Conservation (phyloP, 2,888 invertebrate species). For the Xylota segnis region DNA sequence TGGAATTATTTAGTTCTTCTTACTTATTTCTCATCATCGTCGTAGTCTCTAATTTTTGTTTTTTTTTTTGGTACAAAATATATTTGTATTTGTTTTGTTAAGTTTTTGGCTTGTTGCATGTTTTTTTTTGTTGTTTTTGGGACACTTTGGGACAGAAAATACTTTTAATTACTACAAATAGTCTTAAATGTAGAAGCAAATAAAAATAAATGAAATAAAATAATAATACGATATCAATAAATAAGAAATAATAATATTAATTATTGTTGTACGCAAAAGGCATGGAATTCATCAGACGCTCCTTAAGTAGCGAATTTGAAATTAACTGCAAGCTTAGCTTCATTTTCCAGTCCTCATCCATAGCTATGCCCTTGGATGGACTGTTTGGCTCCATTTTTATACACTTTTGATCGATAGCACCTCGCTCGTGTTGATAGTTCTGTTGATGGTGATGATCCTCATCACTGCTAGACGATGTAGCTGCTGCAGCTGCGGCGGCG, state of each 20-base stretch:
- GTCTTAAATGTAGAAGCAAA: slow-evolving; percentile 48
- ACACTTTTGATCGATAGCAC: slow-evolving; percentile 43
- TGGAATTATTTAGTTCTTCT: slow-evolving; percentile 63
- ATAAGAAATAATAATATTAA: slow-evolving; percentile 73
- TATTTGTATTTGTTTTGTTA: slow-evolving; percentile 5
- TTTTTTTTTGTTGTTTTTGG: slow-evolving; percentile 53
- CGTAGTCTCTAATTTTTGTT: slow-evolving; percentile 10
- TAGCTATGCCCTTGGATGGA: slow-evolving; percentile 77
- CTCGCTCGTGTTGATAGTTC: not conserved
- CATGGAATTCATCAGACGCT: slow-evolving; percentile 83
- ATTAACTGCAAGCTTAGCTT: slow-evolving; percentile 84
- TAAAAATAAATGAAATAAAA: slow-evolving; percentile 82
- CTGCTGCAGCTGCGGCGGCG: slow-evolving; percentile 77
- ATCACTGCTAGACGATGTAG: slow-evolving; percentile 43
- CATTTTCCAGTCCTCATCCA: slow-evolving; percentile 84
- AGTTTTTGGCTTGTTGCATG: slow-evolving; percentile 66
- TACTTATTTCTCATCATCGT: slow-evolving; percentile 14
- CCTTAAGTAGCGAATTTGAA: slow-evolving; percentile 84
- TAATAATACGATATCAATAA: slow-evolving; percentile 69
- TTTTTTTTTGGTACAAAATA: slow-evolving; percentile 57
- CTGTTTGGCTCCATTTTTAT: slow-evolving; percentile 79
- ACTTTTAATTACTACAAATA: slow-evolving; percentile 17
- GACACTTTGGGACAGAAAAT: slow-evolving; percentile 59
- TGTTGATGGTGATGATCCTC: slow-evolving; percentile 48
- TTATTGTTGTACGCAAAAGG: slow-evolving; percentile 84